Evolutionary conservation across 2,888 invertebrate species (phyloP), one percentile per base, ranked within the genome.

Genomic region (Stegana nigrithorax): DNA sequence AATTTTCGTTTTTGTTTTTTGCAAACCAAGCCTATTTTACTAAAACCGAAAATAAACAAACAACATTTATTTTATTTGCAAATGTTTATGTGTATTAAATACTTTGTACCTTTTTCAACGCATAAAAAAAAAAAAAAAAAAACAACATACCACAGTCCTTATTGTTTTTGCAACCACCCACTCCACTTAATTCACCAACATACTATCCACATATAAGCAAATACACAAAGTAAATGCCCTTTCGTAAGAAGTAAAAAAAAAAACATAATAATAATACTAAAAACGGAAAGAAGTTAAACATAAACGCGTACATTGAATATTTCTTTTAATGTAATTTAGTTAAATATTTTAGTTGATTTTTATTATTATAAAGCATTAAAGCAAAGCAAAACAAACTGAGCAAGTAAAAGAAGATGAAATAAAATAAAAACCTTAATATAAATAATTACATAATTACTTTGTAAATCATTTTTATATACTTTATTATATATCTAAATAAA

Each of bases 281-380:
- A 58, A 62, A 65, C 12, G 25, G 21, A 55, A 4, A 39, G n/a
- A 39, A 39, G 39, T n/a, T 39, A 39, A 39, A 55, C 56, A n/a
- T n/a, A n/a, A n/a, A n/a, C n/a, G n/a, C n/a, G n/a, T n/a, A 19
- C 10, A 50, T 39, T 63, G 60, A 65, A 39, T 61, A 57, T 62
- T 70, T 68, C 63, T 73, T 76, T 76, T 81, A 84, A 83, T 80
- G 78, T 83, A 84, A 84, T 83, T 83, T 83, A 83, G 83, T 81
- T 83, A 81, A 83, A 83, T 83, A 83, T 83, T 83, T 83, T 83
- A 83, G 83, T 83, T 83, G 81, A 83, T 83, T 82, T 83, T 83
- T 74, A 76, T 71, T 75, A 77, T 75, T 67, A 76, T 78, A 79
- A 80, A 64, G 55, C 42, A 65, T 58, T 32, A 62, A 60, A 63